Evolutionary conservation across 2,888 invertebrate genomes (phyloP).

Genomic region (Hypomecis atomaria): DNA sequence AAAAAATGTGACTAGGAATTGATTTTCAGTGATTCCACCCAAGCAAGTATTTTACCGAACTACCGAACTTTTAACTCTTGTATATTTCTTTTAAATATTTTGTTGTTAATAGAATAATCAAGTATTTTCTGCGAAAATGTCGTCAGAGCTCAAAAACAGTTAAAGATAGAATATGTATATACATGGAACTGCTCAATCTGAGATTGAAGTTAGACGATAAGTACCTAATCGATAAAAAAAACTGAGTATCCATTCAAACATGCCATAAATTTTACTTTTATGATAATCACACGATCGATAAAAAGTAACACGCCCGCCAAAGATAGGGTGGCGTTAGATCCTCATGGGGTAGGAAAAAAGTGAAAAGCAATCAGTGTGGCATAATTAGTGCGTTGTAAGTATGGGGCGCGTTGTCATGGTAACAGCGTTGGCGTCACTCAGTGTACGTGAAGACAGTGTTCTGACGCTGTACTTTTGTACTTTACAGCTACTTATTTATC

Average conservation of each 20-base stretch:
- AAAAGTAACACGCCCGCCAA: slow-evolving; percentile 56
- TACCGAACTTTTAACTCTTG: too few species aligned
- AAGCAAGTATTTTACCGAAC: too few species aligned
- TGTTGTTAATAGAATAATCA: too few species aligned
- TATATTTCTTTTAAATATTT: too few species aligned
- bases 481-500: not conserved
- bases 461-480: not conserved
- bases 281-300: slow-evolving; percentile 58
- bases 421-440: slow-evolving; percentile 62
- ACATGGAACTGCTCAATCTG: not conserved
- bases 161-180: not conserved
- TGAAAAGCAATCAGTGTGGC: slow-evolving; percentile 85
- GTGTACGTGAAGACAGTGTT: slow-evolving; percentile 6
- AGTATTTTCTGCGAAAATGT: too few species aligned
- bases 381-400: slow-evolving; percentile 84
- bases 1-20: too few species aligned
- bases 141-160: too few species aligned
- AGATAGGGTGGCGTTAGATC: slow-evolving; percentile 80
- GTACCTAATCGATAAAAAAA: not conserved
- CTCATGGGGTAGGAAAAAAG: slow-evolving; percentile 82
- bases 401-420: slow-evolving; percentile 81
- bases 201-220: not conserved
- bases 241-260: slow-evolving; percentile 30
- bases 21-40: too few species aligned
- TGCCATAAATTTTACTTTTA: slow-evolving; percentile 37